Evolutionary conservation across 2,113 vertebrate species (phyloP), one percentile per base, ranked within the genome.

Genomic region (Cricetomys ansorgei): DNA sequence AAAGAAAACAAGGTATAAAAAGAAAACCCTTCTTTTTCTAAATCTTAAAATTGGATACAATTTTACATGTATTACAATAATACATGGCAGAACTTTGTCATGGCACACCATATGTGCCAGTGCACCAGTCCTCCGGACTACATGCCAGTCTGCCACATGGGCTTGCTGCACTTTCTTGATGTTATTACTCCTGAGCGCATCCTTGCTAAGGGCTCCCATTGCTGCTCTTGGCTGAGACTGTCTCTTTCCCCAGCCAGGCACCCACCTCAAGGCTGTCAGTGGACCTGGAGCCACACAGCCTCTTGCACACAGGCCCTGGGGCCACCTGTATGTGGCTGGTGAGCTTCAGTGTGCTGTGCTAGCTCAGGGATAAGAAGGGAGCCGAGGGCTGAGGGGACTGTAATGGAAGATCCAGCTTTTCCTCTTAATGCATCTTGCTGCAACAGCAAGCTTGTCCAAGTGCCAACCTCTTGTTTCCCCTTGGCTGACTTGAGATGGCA

Each of bases 61-160:
- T n/a, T n/a, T n/a, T n/a, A n/a, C n/a, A n/a, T n/a, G n/a, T n/a
- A n/a, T n/a, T n/a, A n/a, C n/a, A n/a, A n/a, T n/a, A 80, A 34
- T 25, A 70, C 34, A 69, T 2, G 37, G 91, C 77, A 76, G 27
- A 77, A 57, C 55, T 55, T 76, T n/a, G 70, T 45, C 50, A 7
- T 0, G 2, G 37, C 21, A 34, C 11, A 10, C 37, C 0, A 0
- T 25, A 55, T 57, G 31, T 65, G 65, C 79, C 59, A 48, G 53
- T 3, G 45, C 4, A 0, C 7, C 23, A 27, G 80, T 62, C 84
- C 80, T 62, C 50, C 45, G 34, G 75, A 43, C 57, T 48, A 34
- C 88, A 72, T 4, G 23, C 48, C 21, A 59, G 69, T 50, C 86
- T 87, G 76, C 29, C 31, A 31, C 25, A 19, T 3, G 55, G 57